Evolutionary conservation across 2,888 invertebrate genomes (phyloP).

Genomic region (Aleiodes alternator): DNA sequence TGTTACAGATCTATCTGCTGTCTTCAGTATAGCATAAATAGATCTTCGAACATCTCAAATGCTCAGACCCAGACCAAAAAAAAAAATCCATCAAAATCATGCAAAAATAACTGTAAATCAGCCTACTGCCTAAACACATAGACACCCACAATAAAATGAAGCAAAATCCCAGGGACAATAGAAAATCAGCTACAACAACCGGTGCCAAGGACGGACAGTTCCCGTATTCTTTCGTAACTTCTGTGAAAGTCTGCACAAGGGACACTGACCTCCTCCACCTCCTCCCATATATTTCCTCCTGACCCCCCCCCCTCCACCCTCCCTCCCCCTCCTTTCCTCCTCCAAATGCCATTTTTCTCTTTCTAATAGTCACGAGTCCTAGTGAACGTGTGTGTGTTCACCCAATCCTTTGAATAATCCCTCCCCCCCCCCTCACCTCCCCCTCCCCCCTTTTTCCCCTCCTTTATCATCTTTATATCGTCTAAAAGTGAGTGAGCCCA

Average conservation of each 20-base stretch:
- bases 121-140: too few species aligned
- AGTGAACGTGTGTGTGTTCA: not conserved
- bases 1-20: too few species aligned
- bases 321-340: conserved; percentile 49
- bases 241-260: conserved; percentile 74
- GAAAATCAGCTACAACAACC: conserved; percentile 71
- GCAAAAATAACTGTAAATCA: not conserved
- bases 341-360: not conserved
- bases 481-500: conserved; percentile 29
- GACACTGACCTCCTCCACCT: conserved; percentile 74
- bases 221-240: conserved; percentile 72
- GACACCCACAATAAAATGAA: not conserved
- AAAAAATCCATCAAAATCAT: too few species aligned
- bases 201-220: conserved; percentile 75
- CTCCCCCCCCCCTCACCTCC: too few species aligned
- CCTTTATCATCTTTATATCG: conserved; percentile 49
- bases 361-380: too few species aligned
- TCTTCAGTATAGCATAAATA: too few species aligned
- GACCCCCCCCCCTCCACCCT: conserved; percentile 45
- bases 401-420: not conserved
- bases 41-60: too few species aligned
- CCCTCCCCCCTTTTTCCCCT: conserved; percentile 44
- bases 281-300: conserved; percentile 36
- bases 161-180: conserved; percentile 66
- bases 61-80: too few species aligned